A percentile compares a stretch with the other conserved stretches of the same genome.
Conservation (phyloP, 2,888 invertebrate species). For the Strigamia crassipes region DNA sequence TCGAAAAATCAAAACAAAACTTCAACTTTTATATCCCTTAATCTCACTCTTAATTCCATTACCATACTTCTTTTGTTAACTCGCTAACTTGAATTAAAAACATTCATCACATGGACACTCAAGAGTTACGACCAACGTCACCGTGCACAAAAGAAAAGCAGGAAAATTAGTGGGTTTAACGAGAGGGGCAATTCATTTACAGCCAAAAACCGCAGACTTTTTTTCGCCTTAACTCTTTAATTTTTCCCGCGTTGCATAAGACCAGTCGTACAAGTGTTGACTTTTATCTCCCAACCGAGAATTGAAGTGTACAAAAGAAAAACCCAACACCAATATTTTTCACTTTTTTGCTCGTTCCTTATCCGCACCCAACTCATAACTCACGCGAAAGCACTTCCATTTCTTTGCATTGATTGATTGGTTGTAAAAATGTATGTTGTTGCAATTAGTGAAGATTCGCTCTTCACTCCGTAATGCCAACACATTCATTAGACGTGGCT, state of each 20-base stretch:
- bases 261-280: background rate
- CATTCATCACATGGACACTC: slow-evolving; percentile 8
- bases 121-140: background rate
- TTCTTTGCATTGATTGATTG: slow-evolving; percentile 16
- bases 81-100: background rate
- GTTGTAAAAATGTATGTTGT: background rate
- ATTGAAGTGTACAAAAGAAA: background rate
- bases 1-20: background rate
- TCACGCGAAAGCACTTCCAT: slow-evolving; percentile 11
- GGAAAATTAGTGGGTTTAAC: background rate
- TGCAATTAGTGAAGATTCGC: slow-evolving; percentile 21
- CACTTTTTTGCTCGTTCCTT: background rate
- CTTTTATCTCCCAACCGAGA: background rate
- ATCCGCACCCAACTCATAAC: slow-evolving; percentile 2
- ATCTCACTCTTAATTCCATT: background rate
- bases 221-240: background rate
- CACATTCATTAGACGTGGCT: slow-evolving; percentile 21
- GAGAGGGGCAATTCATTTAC: slow-evolving; percentile 1
- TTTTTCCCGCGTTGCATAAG: background rate
- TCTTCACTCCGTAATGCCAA: slow-evolving; percentile 16
- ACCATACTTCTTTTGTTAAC: background rate
- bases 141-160: background rate
- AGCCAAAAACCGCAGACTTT: slow-evolving; percentile 10
- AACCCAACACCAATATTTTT: background rate
- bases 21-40: background rate